These are phyloP conservation scores for Muscidifurax raptorellus DNA, from an alignment of 1,140 invertebrate genomes.

Conservation along the genomic window DNA sequence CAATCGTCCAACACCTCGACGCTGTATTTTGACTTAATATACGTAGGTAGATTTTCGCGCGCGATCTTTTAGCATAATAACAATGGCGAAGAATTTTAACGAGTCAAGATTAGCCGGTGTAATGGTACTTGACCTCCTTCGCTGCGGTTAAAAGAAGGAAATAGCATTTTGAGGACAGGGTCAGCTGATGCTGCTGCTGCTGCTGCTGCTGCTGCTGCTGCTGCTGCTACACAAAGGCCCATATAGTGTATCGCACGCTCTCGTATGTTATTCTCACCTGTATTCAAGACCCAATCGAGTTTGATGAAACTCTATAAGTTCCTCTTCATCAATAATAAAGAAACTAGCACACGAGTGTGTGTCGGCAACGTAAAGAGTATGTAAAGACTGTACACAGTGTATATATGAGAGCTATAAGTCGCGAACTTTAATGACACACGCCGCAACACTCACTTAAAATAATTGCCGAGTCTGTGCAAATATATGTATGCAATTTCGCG, in stretches of 20 bases:
- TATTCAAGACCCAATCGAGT: slow-evolving; percentile 29
- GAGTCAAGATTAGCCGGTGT: slow-evolving; percentile 40
- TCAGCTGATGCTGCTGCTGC: neutral
- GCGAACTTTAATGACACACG: neutral
- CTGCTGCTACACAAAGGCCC: neutral
- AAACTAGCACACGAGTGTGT: neutral
- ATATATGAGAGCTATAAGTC: neutral
- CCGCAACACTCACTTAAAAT: neutral
- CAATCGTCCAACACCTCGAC: too few species aligned
- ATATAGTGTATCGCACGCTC: neutral
- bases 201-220: too few species aligned
- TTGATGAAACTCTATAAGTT: slow-evolving; percentile 31
- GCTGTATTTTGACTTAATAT: too few species aligned
- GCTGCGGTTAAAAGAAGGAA: slow-evolving; percentile 46
- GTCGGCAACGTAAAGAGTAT: neutral
- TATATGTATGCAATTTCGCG: too few species aligned
- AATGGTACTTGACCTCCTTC: slow-evolving; percentile 51
- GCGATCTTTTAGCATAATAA: slow-evolving; percentile 24
- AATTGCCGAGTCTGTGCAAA: neutral
- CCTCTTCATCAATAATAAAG: slow-evolving; percentile 39
- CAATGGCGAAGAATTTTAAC: slow-evolving; percentile 38
- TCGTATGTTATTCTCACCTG: slow-evolving; percentile 45
- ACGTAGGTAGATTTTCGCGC: neutral
- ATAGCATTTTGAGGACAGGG: slow-evolving; percentile 50
- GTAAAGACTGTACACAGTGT: slow-evolving; percentile 4